phyloP scores from a whole-genome alignment of 1,140 invertebrate species.

The Oppia nitens region DNA sequence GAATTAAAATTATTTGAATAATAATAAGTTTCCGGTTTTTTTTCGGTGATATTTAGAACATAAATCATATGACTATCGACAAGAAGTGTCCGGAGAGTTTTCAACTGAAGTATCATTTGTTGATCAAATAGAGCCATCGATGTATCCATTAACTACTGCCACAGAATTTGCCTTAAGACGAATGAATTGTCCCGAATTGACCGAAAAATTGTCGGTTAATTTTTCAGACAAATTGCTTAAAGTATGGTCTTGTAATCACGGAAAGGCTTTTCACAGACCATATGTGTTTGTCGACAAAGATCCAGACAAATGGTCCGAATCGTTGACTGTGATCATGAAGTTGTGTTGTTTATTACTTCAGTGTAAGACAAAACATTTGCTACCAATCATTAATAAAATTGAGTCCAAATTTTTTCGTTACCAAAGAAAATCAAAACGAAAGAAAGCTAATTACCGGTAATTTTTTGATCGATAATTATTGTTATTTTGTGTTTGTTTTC shows the following conservation, averaged over 20 bases:
- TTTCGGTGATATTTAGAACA: not conserved
- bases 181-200: not conserved
- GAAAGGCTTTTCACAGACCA: not conserved
- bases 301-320: not conserved
- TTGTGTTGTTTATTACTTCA: not conserved
- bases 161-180: not conserved
- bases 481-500: no score
- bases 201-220: not conserved
- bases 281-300: not conserved
- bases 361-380: no score
- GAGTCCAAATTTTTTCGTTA: no score
- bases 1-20: no score
- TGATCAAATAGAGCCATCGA: not conserved
- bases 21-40: no score
- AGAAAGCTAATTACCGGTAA: no score
- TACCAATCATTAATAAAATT: no score
- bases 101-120: not conserved
- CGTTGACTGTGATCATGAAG: not conserved
- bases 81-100: not conserved
- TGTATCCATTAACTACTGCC: not conserved
- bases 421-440: no score
- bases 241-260: not conserved
- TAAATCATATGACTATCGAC: not conserved
- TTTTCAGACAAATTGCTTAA: slow-evolving; percentile 4
- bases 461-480: no score